Evolutionary conservation across 2,797 vertebrate genomes (phyloP).

Genomic region (Triplophysa yarkandensis): DNA sequence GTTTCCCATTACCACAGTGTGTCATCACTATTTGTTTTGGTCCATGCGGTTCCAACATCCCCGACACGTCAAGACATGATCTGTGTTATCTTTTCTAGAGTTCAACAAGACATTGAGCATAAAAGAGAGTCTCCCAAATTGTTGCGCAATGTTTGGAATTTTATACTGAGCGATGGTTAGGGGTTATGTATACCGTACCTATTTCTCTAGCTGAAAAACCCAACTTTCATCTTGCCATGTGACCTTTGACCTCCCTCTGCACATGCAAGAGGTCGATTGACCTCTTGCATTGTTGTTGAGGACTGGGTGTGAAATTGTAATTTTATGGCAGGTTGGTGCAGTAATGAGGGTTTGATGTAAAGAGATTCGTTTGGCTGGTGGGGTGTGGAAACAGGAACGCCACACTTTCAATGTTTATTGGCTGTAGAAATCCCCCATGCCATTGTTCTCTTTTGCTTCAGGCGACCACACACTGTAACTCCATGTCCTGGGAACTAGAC

Average conservation of each 20-base stretch:
- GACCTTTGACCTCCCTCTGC: conserved; percentile 40
- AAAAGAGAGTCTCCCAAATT: not conserved
- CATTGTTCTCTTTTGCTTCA: not conserved
- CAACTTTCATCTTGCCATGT: not conserved
- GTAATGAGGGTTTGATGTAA: conserved; percentile 52
- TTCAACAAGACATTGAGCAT: not conserved
- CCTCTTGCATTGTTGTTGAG: conserved; percentile 32
- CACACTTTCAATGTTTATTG: conserved; percentile 14
- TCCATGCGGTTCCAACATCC: conserved; percentile 24
- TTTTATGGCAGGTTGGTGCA: conserved; percentile 47
- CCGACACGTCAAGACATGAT: conserved; percentile 17
- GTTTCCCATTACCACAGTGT: conserved; percentile 37
- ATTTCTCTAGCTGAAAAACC: not conserved
- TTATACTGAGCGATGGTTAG: not conserved
- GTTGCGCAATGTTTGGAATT: not conserved
- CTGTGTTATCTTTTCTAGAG: conserved; percentile 2
- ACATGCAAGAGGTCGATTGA: conserved; percentile 18
- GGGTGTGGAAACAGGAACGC: conserved; percentile 9
- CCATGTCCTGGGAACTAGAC: conserved; percentile 3
- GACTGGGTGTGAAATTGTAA: conserved; percentile 50
- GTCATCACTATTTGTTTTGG: conserved; percentile 48
- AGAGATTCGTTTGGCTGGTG: conserved; percentile 24
- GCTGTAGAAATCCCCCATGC: conserved; percentile 2
- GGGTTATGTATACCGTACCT: not conserved
- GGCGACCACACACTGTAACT: not conserved